Evolutionary conservation across 2,113 vertebrate genomes (phyloP), one percentile per base, ranked within the genome.

Genomic region (Balaenoptera acutorostrata): DNA sequence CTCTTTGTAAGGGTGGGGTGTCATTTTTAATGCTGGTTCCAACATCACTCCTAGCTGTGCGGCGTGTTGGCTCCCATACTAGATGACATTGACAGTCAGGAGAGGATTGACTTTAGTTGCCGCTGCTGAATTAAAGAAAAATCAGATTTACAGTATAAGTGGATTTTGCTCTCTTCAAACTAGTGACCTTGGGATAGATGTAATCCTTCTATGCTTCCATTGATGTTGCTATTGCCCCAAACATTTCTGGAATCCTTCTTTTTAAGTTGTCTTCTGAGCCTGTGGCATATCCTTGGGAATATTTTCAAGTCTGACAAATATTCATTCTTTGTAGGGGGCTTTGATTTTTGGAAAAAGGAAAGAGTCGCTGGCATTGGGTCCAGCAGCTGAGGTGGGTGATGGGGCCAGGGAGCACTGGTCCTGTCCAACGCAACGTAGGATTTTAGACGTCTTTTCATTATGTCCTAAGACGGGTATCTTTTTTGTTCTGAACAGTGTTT

Each of bases 131-230:
- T 89, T 72, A 93, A 93, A n/a, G 78, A 77, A 69, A 89, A 69
- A 23, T 64, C 72, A 87, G 72, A 89, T 88, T 91, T 78, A 88
- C 13, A 71, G 46, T 93, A 44, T 84, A 83, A 89, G 84, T 77
- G 77, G 77, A 72, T 97, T 95, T 96, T 88, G 25, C 64, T 84
- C 31, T 94, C 49, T 97, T 97, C 41, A 61, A 90, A 96, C 86
- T 80, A 44, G 78, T 96, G 92, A 88, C 96, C 78, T 92, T 89
- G 74, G 41, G 49, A 83, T 64, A 55, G 88, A 74, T 87, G 41
- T 55, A 78, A 57, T 69, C 61, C 92, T 97, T 90, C 93, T 86
- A 95, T 91, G 39, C 33, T 93, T 82, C 27, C 29, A 55, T 36
- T 89, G 64, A 95, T 82, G 61, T 85, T 49, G 31, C 68, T 80